Evolutionary conservation across 2,113 vertebrate genomes (phyloP).

Genomic region (Talpa occidentalis): DNA sequence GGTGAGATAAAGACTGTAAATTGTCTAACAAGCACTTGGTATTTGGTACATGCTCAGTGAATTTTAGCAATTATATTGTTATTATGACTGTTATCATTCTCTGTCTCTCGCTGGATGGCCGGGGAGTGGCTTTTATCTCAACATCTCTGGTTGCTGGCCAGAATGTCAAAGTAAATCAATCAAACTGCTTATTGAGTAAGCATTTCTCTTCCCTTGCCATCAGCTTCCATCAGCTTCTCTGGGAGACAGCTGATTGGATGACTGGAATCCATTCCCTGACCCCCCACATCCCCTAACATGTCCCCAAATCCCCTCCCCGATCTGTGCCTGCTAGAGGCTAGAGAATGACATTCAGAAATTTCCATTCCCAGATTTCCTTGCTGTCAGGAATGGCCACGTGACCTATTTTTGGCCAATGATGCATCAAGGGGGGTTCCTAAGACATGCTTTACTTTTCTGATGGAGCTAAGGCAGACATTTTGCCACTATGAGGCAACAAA

Average conservation of each 20-base stretch:
- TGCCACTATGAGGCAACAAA: neutral
- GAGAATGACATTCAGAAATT: neutral
- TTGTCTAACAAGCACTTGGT: neutral
- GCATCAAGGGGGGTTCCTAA: neutral
- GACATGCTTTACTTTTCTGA: neutral
- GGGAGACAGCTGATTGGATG: neutral
- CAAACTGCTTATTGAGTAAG: conserved; percentile 60
- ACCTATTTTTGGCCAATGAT: neutral
- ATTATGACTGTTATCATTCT: neutral
- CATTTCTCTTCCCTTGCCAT: conserved; percentile 61
- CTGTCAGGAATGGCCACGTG: neutral
- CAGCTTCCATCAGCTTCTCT: neutral
- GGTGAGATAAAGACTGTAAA: neutral
- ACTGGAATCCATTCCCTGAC: neutral
- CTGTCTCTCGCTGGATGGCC: neutral
- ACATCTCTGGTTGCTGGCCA: conserved; percentile 62
- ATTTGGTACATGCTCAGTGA: neutral
- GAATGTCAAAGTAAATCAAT: conserved; percentile 61
- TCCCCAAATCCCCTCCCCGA: neutral
- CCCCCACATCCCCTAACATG: neutral
- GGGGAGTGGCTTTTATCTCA: conserved; percentile 58
- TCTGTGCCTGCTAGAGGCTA: neutral
- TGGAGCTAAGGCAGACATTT: neutral
- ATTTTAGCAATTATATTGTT: conserved; percentile 20
- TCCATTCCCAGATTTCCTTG: neutral